Evolutionary conservation across 2,113 vertebrate species (phyloP).

Genomic region (Cacatua alba): DNA sequence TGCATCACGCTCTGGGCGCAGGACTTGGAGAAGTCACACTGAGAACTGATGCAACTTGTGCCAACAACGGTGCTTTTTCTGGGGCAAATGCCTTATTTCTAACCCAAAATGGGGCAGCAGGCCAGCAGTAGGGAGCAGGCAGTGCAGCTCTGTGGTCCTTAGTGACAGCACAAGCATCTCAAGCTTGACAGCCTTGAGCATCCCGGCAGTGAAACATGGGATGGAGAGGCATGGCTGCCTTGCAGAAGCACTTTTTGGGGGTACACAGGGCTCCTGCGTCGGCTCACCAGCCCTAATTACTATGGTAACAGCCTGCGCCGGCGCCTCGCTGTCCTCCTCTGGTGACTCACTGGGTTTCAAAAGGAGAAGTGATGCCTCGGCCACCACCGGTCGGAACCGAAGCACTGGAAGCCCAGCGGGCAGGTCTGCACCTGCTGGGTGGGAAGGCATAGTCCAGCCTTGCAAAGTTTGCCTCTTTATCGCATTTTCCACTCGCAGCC

Average conservation of each 20-base stretch:
- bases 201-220: rapidly evolving
- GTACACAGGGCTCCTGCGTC: not conserved
- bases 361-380: not conserved
- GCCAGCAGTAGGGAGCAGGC: not conserved
- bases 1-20: rapidly evolving
- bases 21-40: rapidly evolving
- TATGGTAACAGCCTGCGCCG: conserved; percentile 67
- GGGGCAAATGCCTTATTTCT: rapidly evolving
- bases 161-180: rapidly evolving
- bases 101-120: rapidly evolving
- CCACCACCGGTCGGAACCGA: not conserved
- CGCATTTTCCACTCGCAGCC: not conserved
- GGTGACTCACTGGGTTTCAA: conserved; percentile 69
- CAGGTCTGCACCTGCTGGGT: not conserved
- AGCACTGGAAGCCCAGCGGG: not conserved
- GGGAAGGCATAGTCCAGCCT: not conserved
- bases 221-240: rapidly evolving
- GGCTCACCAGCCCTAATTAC: conserved; percentile 58
- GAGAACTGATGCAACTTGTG: not conserved
- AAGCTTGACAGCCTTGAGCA: not conserved
- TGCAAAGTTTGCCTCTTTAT: not conserved
- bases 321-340: conserved; percentile 41
- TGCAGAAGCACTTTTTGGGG: not conserved
- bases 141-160: rapidly evolving
- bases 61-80: rapidly evolving